These are phyloP conservation scores for Phalanger gymnotis DNA, from an alignment of 2,797 vertebrate species.

Conservation along the genomic window DNA sequence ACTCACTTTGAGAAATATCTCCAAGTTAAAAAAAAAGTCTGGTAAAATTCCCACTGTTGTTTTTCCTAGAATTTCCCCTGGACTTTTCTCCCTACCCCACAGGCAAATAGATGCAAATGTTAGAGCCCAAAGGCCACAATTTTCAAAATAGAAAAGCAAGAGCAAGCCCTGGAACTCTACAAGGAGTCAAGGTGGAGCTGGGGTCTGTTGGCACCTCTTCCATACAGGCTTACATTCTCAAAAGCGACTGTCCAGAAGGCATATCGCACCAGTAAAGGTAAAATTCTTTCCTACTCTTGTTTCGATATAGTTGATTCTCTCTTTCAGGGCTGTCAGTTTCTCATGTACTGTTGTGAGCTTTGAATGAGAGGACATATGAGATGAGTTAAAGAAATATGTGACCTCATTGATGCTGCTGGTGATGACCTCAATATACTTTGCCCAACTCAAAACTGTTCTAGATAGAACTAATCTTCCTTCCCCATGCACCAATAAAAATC, in stretches of 20 bases:
- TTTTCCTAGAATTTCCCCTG: slow-evolving; percentile 53
- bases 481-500: too few relatives aligned
- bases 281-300: slow-evolving; percentile 93
- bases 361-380: slow-evolving; percentile 93
- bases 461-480: too few relatives aligned
- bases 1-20: slow-evolving; percentile 49
- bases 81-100: neutral
- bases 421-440: slow-evolving; percentile 92
- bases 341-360: slow-evolving; percentile 92
- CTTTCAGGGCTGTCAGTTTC: slow-evolving; percentile 91
- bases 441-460: too few relatives aligned
- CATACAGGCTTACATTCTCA: neutral
- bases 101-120: neutral
- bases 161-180: neutral
- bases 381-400: slow-evolving; percentile 92
- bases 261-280: slow-evolving; percentile 84
- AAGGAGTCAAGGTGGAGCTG: slow-evolving; percentile 17
- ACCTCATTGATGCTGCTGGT: slow-evolving; percentile 94
- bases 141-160: slow-evolving; percentile 20
- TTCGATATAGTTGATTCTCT: slow-evolving; percentile 93
- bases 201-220: neutral
- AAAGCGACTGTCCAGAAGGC: neutral
- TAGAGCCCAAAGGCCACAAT: neutral
- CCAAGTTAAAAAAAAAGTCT: slow-evolving; percentile 37
- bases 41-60: slow-evolving; percentile 53